Evolutionary conservation across 2,113 vertebrate species (phyloP).

Genomic region (Eidolon helvum): DNA sequence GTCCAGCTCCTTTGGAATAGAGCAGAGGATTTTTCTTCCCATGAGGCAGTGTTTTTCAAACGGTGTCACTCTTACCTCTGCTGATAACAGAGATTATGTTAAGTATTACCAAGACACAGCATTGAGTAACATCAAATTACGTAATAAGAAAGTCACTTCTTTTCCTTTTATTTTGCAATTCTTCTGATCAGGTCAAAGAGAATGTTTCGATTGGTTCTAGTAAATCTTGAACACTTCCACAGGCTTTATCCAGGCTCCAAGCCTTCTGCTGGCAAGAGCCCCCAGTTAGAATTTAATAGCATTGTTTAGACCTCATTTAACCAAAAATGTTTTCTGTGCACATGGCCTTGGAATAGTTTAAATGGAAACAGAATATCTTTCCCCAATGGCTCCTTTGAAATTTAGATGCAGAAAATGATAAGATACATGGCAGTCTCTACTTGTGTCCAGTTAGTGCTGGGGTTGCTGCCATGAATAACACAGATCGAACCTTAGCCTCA

Average conservation of each 20-base stretch:
- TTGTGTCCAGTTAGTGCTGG: accelerated
- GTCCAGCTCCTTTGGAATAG: not conserved
- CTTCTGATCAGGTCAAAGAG: not conserved
- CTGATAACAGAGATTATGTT: not conserved
- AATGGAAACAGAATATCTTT: not conserved
- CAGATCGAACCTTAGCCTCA: not conserved
- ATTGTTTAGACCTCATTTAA: not conserved
- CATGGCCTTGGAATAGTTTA: not conserved
- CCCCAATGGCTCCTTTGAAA: not conserved
- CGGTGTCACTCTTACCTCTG: not conserved
- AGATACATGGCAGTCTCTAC: accelerated
- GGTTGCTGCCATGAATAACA: not conserved
- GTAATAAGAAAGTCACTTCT: not conserved
- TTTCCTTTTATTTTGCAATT: not conserved
- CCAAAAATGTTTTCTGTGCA: not conserved
- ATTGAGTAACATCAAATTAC: not conserved
- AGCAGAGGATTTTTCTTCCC: not conserved
- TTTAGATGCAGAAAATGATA: not conserved
- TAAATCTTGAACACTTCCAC: not conserved
- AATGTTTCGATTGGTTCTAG: not conserved
- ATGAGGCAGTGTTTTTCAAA: not conserved
- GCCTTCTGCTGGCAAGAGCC: not conserved
- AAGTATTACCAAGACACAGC: not conserved
- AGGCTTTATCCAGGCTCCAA: not conserved
- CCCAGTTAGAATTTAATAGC: not conserved